Base-by-base conservation (phyloP, 53 echinoderm and acorn worm species). In the Astropecten irregularis region DNA sequence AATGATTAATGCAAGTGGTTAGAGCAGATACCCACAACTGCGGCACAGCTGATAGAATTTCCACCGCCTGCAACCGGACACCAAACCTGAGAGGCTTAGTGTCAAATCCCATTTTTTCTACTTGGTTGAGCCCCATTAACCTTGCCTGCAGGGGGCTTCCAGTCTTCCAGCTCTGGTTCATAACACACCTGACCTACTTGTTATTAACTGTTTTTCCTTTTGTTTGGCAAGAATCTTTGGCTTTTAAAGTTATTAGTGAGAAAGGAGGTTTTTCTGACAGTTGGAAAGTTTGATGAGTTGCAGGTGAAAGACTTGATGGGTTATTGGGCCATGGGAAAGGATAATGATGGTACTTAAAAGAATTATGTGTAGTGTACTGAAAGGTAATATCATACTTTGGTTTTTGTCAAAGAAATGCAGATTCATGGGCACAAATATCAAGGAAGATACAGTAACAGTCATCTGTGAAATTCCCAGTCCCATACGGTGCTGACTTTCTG, bases 251-350 rank as follows among this genome's bases (percentile, higher is more conserved):
- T 14, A n/a, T 18, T 25, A 11, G 20, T 40, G 42, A 42, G 9
- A 19, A 0, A 3, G 34, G 63, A 14, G 30, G 59, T 13, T 28
- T 22, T 60, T 32, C n/a, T 2, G 0, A 16, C 32, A 46, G 79
- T 18, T 79, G 79, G 61, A 61, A 56, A 42, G 79, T 79, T 79
- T 79, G 79, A 79, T 62, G 79, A 42, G 79, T 79, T 79, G 46
- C 79, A 79, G 79, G 32, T 40, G 26, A 21, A 48, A 21, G 14
- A 23, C 18, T 21, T 0, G 1, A 4, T 9, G n/a, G 18, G n/a
- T 36, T 18, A 4, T 16, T 21, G 36, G 15, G 48, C 70, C 4
- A 9, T 21, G 14, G 20, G 33, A 73, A 3, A 53, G 26, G 23
- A 4, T 15, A 30, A 11, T 16, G 9, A 14, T 50, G 3, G 16